Evolutionary conservation across 2,888 invertebrate genomes (phyloP).

Genomic region (Caenorhabditis macrosperma): DNA sequence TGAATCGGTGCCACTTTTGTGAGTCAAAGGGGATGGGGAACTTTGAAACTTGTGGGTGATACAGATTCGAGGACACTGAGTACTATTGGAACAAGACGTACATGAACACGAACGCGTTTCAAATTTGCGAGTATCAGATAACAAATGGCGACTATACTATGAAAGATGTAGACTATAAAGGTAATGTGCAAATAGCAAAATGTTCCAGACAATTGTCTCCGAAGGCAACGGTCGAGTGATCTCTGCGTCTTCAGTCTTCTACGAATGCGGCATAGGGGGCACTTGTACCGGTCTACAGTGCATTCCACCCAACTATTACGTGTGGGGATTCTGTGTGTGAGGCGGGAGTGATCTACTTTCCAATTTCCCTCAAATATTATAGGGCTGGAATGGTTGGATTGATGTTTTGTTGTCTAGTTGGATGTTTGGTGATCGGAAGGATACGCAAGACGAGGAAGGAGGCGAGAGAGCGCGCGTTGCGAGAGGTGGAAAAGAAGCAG

Average conservation of each 20-base stretch:
- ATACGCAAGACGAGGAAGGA: neutral
- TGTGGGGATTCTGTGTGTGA: neutral
- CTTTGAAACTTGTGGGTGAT: neutral
- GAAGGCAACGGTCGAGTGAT: too few relatives aligned
- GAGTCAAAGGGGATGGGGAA: neutral
- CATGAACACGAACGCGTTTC: neutral
- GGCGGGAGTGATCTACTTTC: neutral
- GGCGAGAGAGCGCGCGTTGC: neutral
- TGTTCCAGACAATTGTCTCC: too few relatives aligned
- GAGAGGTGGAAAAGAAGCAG: neutral
- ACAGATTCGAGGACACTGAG: neutral
- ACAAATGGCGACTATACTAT: neutral
- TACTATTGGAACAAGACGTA: neutral
- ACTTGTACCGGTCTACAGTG: neutral
- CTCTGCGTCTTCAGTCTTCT: neutral
- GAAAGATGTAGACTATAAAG: too few relatives aligned
- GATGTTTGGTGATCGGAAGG: neutral
- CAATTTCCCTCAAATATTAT: neutral
- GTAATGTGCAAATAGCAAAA: too few relatives aligned
- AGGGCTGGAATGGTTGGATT: neutral
- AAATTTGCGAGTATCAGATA: neutral
- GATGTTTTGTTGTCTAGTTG: neutral
- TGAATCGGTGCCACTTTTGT: neutral
- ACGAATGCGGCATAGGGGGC: neutral
- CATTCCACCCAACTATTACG: neutral